Evolutionary conservation across 53 echinoderm and acorn worm genomes (phyloP).

Genomic region (Luidia sarsii): DNA sequence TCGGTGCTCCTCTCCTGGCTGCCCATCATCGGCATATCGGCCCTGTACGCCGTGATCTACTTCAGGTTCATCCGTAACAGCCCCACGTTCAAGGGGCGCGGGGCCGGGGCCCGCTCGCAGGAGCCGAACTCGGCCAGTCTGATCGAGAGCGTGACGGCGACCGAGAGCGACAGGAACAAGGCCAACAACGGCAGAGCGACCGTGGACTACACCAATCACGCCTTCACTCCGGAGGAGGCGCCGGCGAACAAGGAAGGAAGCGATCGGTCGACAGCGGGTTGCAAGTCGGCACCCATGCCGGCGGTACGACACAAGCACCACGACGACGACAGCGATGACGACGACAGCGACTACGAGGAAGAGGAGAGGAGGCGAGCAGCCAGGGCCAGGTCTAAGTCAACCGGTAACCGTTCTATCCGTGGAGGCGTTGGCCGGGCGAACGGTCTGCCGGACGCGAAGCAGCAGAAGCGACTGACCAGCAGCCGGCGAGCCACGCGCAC

Average conservation of each 20-base stretch:
- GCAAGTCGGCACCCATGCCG: too few relatives aligned
- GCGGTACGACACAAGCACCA: too few relatives aligned
- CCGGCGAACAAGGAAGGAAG: too few relatives aligned
- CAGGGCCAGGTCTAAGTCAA: too few relatives aligned
- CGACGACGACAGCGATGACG: background rate
- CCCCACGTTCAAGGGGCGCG: too few relatives aligned
- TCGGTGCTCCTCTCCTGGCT: conserved; percentile 52
- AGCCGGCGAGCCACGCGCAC: conserved; percentile 57
- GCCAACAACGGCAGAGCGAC: background rate
- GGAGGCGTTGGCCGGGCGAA: background rate
- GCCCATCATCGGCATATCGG: conserved; percentile 51
- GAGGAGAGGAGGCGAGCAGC: background rate
- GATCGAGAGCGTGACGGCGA: too few relatives aligned
- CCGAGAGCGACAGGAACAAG: background rate
- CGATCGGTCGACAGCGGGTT: too few relatives aligned
- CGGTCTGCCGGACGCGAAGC: background rate
- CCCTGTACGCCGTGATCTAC: conserved; percentile 45
- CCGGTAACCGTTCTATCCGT: background rate
- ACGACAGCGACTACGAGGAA: background rate
- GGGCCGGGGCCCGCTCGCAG: too few relatives aligned
- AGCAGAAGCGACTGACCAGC: conserved; percentile 7
- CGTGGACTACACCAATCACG: too few relatives aligned
- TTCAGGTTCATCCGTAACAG: conserved; percentile 54
- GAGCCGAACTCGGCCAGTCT: too few relatives aligned
- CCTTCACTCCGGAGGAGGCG: too few relatives aligned